phyloP scores from a whole-genome alignment of 2,113 vertebrate species.

The Marmota monax region DNA sequence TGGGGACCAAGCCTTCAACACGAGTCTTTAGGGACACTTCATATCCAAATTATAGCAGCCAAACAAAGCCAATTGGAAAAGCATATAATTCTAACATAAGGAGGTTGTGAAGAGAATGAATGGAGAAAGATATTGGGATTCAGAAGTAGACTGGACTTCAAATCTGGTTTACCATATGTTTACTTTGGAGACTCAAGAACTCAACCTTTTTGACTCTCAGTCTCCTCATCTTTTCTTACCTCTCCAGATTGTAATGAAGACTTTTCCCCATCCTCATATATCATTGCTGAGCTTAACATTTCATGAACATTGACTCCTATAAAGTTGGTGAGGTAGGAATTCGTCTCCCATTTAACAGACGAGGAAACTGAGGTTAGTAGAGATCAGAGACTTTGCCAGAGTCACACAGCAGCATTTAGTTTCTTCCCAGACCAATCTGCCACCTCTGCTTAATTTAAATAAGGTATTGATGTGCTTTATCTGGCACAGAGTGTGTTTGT shows the following conservation, averaged over 20 bases:
- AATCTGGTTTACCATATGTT: neutral
- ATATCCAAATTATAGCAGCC: no score
- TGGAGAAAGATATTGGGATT: neutral
- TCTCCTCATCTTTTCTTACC: neutral
- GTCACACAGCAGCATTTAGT: neutral
- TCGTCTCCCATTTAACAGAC: neutral
- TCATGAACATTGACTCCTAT: neutral
- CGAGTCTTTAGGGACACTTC: no score
- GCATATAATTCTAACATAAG: neutral
- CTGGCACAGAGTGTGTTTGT: neutral
- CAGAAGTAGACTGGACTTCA: neutral
- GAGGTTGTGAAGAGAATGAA: neutral
- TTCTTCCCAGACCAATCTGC: neutral
- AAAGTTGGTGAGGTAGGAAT: neutral
- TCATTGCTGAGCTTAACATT: neutral
- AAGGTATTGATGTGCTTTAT: neutral
- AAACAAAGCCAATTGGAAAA: neutral
- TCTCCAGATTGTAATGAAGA: neutral
- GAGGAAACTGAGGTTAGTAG: neutral
- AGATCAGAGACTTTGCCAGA: neutral
- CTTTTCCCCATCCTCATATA: neutral
- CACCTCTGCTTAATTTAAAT: neutral
- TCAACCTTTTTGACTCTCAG: neutral
- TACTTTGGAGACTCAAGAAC: neutral
- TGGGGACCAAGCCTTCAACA: no score